These are phyloP conservation scores for Andricus curvator DNA, from an alignment of 2,888 invertebrate species.

Conservation along the genomic window DNA sequence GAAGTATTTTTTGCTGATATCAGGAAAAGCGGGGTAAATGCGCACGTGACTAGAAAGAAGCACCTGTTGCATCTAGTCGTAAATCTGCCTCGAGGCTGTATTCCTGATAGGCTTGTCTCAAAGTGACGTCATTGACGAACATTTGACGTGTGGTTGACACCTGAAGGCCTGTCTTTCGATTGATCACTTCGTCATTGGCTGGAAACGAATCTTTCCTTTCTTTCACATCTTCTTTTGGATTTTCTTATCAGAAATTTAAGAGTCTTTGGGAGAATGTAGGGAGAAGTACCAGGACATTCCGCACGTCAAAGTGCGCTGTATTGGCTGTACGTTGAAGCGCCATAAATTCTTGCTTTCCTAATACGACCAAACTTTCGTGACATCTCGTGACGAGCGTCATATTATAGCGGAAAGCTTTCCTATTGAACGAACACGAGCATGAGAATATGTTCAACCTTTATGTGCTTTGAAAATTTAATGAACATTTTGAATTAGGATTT, in stretches of 20 bases:
- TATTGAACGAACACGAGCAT: neutral
- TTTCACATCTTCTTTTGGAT: conserved; percentile 1
- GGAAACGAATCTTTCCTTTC: conserved; percentile 13
- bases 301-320: conserved; percentile 42
- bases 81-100: conserved; percentile 76
- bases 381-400: conserved; percentile 65
- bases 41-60: conserved; percentile 43
- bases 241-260: conserved; percentile 17
- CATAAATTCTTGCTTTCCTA: conserved; percentile 74
- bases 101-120: conserved; percentile 77
- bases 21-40: conserved; percentile 16
- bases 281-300: conserved; percentile 55
- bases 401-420: neutral
- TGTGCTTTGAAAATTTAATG: too few species aligned
- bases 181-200: conserved; percentile 41
- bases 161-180: conserved; percentile 45
- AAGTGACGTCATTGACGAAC: conserved; percentile 77
- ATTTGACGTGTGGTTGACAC: conserved; percentile 74
- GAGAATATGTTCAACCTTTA: too few species aligned
- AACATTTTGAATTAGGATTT: too few species aligned
- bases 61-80: conserved; percentile 74
- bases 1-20: conserved; percentile 22
- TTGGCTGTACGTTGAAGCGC: conserved; percentile 44
- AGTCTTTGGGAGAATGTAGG: conserved; percentile 46
- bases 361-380: conserved; percentile 70